phyloP scores from a whole-genome alignment of 2,888 invertebrate genomes.

The Ochropacha duplaris region DNA sequence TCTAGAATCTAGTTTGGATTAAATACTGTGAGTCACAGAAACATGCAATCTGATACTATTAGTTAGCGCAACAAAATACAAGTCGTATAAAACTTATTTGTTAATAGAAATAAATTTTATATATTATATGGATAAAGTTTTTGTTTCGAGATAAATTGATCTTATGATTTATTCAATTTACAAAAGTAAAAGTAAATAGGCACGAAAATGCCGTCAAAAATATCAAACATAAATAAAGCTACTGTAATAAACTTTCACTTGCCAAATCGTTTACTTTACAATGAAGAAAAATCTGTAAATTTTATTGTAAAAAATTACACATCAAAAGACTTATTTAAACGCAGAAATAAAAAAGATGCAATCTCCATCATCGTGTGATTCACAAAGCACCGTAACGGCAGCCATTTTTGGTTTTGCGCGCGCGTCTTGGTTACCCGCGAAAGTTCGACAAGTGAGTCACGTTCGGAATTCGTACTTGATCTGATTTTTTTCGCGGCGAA shows the following conservation, averaged over 20 bases:
- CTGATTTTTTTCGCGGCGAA: constrained; percentile 16
- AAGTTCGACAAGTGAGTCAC: constrained; percentile 73
- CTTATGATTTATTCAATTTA: background rate
- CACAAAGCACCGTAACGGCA: constrained; percentile 22
- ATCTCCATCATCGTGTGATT: constrained; percentile 33
- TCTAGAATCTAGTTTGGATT: background rate
- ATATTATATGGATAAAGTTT: too few species aligned
- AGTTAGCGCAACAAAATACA: too few species aligned
- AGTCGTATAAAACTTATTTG: background rate
- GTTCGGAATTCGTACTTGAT: constrained; percentile 38
- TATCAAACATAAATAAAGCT: background rate
- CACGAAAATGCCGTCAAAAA: background rate
- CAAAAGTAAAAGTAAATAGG: background rate
- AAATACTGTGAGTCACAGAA: background rate
- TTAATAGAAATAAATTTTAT: background rate
- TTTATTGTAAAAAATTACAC: constrained; percentile 15
- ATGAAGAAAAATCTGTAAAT: constrained; percentile 15
- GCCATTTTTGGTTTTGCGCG: constrained; percentile 34
- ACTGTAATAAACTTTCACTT: background rate
- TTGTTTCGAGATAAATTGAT: background rate
- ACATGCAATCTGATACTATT: background rate
- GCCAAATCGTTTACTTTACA: background rate
- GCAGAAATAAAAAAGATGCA: constrained; percentile 13
- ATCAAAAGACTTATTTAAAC: constrained; percentile 19
- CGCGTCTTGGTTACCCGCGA: constrained; percentile 50